Percentiles rank a stretch among this genome's conserved stretches.
Conservation (phyloP, 2,113 vertebrate genomes). For the Ictidomys tridecemlineatus region DNA sequence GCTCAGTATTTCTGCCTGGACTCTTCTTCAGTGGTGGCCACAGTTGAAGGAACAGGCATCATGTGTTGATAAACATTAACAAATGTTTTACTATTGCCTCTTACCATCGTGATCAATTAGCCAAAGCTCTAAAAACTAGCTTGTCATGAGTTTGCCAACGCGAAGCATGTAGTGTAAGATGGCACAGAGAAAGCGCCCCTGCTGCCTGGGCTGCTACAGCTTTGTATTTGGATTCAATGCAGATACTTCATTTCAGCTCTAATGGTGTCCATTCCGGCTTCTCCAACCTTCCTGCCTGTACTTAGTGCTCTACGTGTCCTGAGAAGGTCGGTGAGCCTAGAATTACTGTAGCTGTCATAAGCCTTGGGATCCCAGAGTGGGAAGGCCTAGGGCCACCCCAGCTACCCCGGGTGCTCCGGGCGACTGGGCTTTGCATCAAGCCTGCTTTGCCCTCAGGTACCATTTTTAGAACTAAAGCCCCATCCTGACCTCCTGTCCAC, state of each 20-base stretch:
- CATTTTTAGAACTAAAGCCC: constrained; percentile 56
- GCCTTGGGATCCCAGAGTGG: background rate
- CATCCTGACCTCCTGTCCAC: constrained; percentile 66
- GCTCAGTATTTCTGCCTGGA: background rate
- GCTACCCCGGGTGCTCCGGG: background rate
- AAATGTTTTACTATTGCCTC: background rate
- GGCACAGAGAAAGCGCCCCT: accelerated
- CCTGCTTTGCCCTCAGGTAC: background rate
- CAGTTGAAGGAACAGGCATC: background rate
- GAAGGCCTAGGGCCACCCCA: background rate
- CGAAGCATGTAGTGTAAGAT: background rate
- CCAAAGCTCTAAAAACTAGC: background rate
- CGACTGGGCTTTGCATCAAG: background rate
- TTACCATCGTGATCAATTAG: background rate
- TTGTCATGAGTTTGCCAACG: no score
- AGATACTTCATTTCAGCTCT: background rate
- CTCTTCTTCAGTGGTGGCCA: background rate
- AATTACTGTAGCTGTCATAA: background rate
- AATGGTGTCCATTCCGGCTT: background rate
- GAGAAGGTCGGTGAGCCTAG: background rate
- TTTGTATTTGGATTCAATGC: background rate
- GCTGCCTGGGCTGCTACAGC: background rate
- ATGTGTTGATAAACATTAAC: background rate
- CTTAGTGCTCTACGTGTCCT: background rate
- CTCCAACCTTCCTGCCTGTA: background rate